Evolutionary conservation across 2,888 invertebrate genomes (phyloP), one percentile per base, ranked within the genome.

Genomic region (Diaphora mendica): DNA sequence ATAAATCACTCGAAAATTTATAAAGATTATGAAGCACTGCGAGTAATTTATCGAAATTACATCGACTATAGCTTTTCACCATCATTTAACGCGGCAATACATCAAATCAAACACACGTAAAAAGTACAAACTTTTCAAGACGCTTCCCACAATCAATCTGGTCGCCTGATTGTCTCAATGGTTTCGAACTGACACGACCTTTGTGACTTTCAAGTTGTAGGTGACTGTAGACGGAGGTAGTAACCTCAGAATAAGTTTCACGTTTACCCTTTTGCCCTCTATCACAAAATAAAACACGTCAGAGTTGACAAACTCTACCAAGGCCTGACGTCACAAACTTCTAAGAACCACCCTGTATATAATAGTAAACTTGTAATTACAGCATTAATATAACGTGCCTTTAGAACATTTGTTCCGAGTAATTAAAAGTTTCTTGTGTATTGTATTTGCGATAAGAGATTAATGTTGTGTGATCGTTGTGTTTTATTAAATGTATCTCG

Each of bases 351-450:
- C 20, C 23, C 30, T 11, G n/a, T 15, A 42, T 23, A 42, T 42
- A 15, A 42, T 17, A 26, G 55, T 68, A 55, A 39, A 64, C 8
- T 35, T 35, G 70, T 68, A 79, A 81, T 83, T 82, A 85, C 23
- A 66, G 62, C n/a, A 3, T 48, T 9, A 76, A 70, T 73, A 78
- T 75, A 76, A 77, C 20, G 74, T 73, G 30, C 72, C 77, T 75
- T 68, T 75, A 48, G 74, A 76, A 70, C 55, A 64, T 76, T 74
- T 30, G 3, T 68, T 69, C 67, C 67, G 68, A 64, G 70, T 75
- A 68, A 77, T 83, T 77, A 78, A 76, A 74, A 65, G 71, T 71
- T 76, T 71, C 65, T 30, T n/a, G 26, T 68, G 71, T 68, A 59
- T 35, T 75, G 55, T 44, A 67, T 73, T 72, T 13, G 48, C 68